Base-by-base conservation (phyloP, 2,888 invertebrate species). In the Nemoura dubitans region DNA sequence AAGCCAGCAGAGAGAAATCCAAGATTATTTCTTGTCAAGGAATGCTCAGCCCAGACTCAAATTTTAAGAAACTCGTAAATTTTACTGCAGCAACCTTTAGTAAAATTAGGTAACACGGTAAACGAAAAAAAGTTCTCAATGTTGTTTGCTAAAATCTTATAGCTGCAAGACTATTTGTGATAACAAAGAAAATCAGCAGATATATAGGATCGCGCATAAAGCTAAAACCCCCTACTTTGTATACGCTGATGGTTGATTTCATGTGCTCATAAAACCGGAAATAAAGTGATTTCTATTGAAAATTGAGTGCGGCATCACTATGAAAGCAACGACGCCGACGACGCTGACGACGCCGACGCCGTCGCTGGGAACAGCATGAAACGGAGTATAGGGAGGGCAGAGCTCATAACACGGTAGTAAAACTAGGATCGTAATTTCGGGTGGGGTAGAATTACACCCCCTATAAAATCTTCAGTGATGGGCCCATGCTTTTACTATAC, bases 371-470 rank as follows among this genome's bases (percentile, higher is more conserved):
- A 14, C 14, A 59, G 76, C n/a, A 25, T 77, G 36, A 42, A 78
- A 43, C 43, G 59, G 27, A 21, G 78, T 14, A n/a, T n/a, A n/a
- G 42, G 84, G 78, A 76, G 59, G 80, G 81, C 78, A 30, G 27
- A 43, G 87, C 86, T 85, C 87, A 86, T 87, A 87, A 87, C 87
- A 86, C 43, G 85, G 87, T 84, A 87, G 87, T 87, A 87, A 87
- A 87, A 87, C 86, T 86, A 83, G 81, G 87, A 78, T 87, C 87
- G 87, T 87, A 87, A 87, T 87, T 87, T 86, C 85, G 86, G 84
- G 84, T 29, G 84, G 84, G 84, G 76, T 81, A 86, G 86, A 81
- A 86, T 86, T 86, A 86, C 86, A 86, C 86, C 86, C 85, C 76
- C 81, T 82, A 86, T 82, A 86, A 84, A 84, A 84, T 84, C 84